phyloP scores from a whole-genome alignment of 2,888 invertebrate genomes.

The Rhagonycha lutea region DNA sequence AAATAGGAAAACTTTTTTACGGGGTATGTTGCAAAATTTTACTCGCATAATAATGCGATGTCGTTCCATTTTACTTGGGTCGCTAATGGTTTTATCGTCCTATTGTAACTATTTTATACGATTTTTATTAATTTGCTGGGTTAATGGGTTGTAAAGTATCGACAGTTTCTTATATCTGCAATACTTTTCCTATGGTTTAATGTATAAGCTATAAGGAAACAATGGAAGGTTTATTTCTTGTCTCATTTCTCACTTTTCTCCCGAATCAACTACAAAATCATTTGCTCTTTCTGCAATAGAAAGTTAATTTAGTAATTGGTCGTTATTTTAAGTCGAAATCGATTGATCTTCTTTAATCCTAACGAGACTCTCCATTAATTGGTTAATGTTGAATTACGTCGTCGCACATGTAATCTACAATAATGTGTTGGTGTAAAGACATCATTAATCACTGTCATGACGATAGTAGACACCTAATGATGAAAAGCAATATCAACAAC shows the following conservation, averaged over 20 bases:
- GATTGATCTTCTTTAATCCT: background rate
- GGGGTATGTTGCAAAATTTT: background rate
- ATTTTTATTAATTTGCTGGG: background rate
- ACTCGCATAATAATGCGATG: background rate
- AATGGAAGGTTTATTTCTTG: too few species aligned
- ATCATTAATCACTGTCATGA: slow-evolving; percentile 1
- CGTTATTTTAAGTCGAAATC: background rate
- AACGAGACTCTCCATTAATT: background rate
- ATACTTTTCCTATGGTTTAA: background rate
- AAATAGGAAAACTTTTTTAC: background rate
- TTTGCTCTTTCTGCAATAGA: background rate
- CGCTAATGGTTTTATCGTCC: background rate
- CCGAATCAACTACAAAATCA: background rate
- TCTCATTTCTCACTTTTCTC: background rate
- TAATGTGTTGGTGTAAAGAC: background rate
- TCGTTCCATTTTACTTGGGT: background rate
- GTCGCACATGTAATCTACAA: background rate
- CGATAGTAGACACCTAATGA: background rate
- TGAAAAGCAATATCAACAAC: background rate
- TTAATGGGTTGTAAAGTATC: background rate
- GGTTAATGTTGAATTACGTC: background rate
- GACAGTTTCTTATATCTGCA: background rate
- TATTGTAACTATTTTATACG: background rate
- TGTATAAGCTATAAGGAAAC: background rate
- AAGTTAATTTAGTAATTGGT: background rate